Percentiles rank a stretch among this genome's conserved stretches.
phyloP scores from a whole-genome alignment of 2,888 invertebrate species.

The Lycophotia porphyrea region DNA sequence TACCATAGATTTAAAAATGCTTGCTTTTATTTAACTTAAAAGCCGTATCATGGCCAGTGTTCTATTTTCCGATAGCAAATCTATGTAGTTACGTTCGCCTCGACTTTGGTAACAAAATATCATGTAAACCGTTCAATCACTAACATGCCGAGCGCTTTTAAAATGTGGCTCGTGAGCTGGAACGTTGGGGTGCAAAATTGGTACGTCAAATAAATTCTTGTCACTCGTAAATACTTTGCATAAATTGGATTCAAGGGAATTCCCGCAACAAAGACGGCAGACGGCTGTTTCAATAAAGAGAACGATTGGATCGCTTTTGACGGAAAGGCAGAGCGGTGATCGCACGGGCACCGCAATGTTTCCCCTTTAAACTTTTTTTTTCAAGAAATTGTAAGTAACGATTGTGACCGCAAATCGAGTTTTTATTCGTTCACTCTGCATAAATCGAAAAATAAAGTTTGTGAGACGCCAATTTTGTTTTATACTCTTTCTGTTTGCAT shows the following conservation, averaged over 20 bases:
- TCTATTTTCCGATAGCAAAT: constrained; percentile 54
- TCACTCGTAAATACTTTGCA: constrained; percentile 88
- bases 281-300: constrained; percentile 85
- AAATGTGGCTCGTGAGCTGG: constrained; percentile 72
- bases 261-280: constrained; percentile 86
- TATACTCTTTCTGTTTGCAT: constrained; percentile 64
- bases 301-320: constrained; percentile 87
- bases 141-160: constrained; percentile 73
- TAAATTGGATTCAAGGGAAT: constrained; percentile 86
- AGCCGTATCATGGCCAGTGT: constrained; percentile 44
- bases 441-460: constrained; percentile 73
- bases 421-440: constrained; percentile 73
- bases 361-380: constrained; percentile 71
- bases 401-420: constrained; percentile 73
- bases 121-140: constrained; percentile 76
- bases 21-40: constrained; percentile 50
- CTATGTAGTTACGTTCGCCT: constrained; percentile 44
- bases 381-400: constrained; percentile 66
- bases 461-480: constrained; percentile 69
- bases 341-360: constrained; percentile 71
- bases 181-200: constrained; percentile 80
- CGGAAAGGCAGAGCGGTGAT: constrained; percentile 79
- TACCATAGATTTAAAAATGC: constrained; percentile 45
- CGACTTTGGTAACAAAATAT: constrained; percentile 69
- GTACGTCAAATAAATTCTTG: constrained; percentile 87